Base-by-base conservation (phyloP, 1,140 invertebrate species). In the Oncopodura yosiiana region DNA sequence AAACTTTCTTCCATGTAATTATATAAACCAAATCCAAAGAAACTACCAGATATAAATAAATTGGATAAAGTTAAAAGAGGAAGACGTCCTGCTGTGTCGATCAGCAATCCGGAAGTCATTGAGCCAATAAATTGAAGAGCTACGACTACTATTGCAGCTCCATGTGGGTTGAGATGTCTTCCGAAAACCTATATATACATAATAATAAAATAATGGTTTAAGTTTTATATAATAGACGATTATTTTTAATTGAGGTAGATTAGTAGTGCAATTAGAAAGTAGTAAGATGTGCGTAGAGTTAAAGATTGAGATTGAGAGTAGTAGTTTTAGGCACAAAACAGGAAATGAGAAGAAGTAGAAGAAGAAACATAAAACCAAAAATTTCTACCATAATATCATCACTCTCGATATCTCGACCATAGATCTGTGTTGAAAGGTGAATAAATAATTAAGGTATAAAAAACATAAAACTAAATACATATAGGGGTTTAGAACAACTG, bases 61-160 rank as follows among this genome's bases (percentile, higher is more conserved):
- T 82, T 84, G 64, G 82, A 84, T n/a, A 81, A 80, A 63, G 86
- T 81, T 27, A 87, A 73, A 29, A 87, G 69, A 1, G 85, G 86
- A 27, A 87, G 66, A 54, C 86, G 75, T 21, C 50, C 49, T 26
- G 84, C 79, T 29, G 81, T 80, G 68, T 88, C 86, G 41, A 87
- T 86, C 1, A 88, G 71, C 62, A 87, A 78, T 45, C 83, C 84
- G 37, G 84, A 87, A 49, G 86, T 69, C 63, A 86, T 76, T 3
- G 84, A 82, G 0, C 84, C 84, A 37, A 87, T 66, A 5, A 87
- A 75, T 66, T 87, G 84, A 2, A 87, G 81, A 30, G 84, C 78
- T 53, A 81, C 83, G 1, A 84, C 82, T 14, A 83, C 81, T 34
- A 87, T 83, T 1, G 84, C 85, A 2, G 83, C 85, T 27, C 79